Conservation (phyloP, 2,113 vertebrate species). For the Hirundichthys speculiger region DNA sequence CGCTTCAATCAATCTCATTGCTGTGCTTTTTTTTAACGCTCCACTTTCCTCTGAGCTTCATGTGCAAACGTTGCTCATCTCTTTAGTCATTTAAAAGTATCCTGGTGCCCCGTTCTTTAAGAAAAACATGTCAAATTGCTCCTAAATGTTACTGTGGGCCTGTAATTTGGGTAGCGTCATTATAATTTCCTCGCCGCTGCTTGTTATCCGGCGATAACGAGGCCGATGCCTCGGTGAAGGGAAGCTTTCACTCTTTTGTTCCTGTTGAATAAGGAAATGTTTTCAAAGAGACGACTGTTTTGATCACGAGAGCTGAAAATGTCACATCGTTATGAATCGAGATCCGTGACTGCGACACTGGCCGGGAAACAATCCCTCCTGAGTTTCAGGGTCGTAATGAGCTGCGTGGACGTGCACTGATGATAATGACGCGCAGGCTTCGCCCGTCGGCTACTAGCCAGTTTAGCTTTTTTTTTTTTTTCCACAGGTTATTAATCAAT, state of each 20-base stretch:
- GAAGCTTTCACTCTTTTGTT: slow-evolving; percentile 14
- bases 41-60: not conserved
- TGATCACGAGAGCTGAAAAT: slow-evolving; percentile 33
- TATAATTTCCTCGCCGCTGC: slow-evolving; percentile 7
- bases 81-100: slow-evolving; percentile 2
- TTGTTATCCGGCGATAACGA: slow-evolving; percentile 6
- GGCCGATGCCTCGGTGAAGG: not conserved
- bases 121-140: slow-evolving; percentile 42
- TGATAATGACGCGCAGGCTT: slow-evolving; percentile 44
- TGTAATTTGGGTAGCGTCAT: slow-evolving; percentile 32
- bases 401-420: slow-evolving; percentile 25
- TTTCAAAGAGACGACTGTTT: slow-evolving; percentile 15
- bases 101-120: slow-evolving; percentile 13
- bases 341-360: slow-evolving; percentile 17
- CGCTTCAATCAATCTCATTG: not conserved
- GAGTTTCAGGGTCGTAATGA: slow-evolving; percentile 42
- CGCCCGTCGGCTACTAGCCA: slow-evolving; percentile 33
- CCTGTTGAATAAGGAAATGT: slow-evolving; percentile 19
- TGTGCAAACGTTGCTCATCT: not conserved
- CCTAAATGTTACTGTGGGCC: slow-evolving; percentile 22
- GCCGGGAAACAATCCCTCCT: slow-evolving; percentile 15
- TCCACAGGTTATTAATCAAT: not conserved
- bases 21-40: not conserved
- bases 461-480: not conserved
- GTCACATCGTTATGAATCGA: slow-evolving; percentile 32